Conservation (phyloP, 2,797 vertebrate genomes). For the Sternarchorhynchus goeldii region DNA sequence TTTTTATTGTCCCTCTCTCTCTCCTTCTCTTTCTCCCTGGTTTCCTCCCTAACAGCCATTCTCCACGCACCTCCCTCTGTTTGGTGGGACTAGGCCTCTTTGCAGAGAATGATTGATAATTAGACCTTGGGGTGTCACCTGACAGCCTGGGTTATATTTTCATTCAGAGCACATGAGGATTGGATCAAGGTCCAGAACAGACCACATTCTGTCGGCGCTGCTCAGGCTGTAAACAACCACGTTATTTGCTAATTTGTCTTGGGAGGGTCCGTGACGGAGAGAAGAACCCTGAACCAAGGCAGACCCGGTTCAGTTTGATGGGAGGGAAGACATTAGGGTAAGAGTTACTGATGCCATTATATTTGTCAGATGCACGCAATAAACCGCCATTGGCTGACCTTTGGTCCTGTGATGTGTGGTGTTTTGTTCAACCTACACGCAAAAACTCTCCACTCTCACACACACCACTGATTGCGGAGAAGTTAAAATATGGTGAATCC, state of each 20-base stretch:
- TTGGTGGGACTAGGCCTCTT: no score
- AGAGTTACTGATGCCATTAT: not conserved
- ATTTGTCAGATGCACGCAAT: not conserved
- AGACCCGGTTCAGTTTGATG: not conserved
- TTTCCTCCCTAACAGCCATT: not conserved
- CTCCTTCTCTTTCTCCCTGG: not conserved
- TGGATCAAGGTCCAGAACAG: no score
- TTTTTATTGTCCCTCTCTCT: slow-evolving; percentile 39
- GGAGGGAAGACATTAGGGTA: not conserved
- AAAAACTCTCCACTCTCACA: no score
- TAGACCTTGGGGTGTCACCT: no score
- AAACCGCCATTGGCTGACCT: not conserved
- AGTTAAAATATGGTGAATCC: no score
- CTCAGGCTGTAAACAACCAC: not conserved
- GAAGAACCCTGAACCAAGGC: not conserved
- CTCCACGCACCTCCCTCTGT: not conserved
- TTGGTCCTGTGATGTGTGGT: no score
- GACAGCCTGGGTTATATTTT: no score
- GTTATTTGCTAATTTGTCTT: slow-evolving; percentile 7
- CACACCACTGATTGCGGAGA: no score
- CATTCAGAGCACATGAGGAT: no score
- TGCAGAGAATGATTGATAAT: no score
- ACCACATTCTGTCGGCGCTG: not conserved
- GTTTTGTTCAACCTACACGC: no score
- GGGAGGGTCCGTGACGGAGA: not conserved